phyloP scores from a whole-genome alignment of 1,140 invertebrate genomes.

The Drosophila willistoni region DNA sequence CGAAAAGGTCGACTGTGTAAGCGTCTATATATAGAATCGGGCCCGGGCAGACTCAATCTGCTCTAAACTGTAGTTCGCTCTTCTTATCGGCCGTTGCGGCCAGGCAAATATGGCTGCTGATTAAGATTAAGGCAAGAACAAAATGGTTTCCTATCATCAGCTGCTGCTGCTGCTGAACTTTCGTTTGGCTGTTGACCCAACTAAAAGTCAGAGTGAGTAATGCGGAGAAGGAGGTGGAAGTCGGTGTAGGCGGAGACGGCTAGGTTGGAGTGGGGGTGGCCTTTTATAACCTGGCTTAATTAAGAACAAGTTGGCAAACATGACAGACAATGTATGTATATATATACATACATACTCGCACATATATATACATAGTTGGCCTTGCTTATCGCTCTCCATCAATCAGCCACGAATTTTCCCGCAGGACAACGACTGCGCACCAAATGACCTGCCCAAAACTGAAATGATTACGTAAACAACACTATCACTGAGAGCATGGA shows the following conservation, averaged over 20 bases:
- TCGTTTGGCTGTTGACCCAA: slow-evolving; percentile 66
- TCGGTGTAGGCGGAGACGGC: no score
- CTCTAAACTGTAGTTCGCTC: slow-evolving; percentile 13
- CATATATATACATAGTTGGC: slow-evolving; percentile 60
- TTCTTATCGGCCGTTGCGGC: slow-evolving; percentile 59
- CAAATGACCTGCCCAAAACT: slow-evolving; percentile 37
- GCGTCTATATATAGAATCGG: slow-evolving; percentile 46
- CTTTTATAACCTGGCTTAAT: slow-evolving; percentile 69
- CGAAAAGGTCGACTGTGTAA: slow-evolving; percentile 56
- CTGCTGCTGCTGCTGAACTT: slow-evolving; percentile 45
- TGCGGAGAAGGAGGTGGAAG: not conserved
- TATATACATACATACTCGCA: not conserved
- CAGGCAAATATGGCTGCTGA: slow-evolving; percentile 68
- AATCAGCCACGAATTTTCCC: slow-evolving; percentile 62
- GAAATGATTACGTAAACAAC: slow-evolving; percentile 28
- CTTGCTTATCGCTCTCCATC: slow-evolving; percentile 75
- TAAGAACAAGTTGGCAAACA: slow-evolving; percentile 76
- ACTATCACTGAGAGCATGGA: slow-evolving; percentile 1
- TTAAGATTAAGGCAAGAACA: slow-evolving; percentile 73
- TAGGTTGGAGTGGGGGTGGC: not conserved
- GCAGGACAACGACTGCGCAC: slow-evolving; percentile 59
- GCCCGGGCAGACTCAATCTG: slow-evolving; percentile 58
- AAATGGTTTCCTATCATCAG: slow-evolving; percentile 52
- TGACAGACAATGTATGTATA: slow-evolving; percentile 51
- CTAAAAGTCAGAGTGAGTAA: slow-evolving; percentile 13